Evolutionary conservation across 1,140 invertebrate genomes (phyloP).

Genomic region (Tetragonula clypearis): DNA sequence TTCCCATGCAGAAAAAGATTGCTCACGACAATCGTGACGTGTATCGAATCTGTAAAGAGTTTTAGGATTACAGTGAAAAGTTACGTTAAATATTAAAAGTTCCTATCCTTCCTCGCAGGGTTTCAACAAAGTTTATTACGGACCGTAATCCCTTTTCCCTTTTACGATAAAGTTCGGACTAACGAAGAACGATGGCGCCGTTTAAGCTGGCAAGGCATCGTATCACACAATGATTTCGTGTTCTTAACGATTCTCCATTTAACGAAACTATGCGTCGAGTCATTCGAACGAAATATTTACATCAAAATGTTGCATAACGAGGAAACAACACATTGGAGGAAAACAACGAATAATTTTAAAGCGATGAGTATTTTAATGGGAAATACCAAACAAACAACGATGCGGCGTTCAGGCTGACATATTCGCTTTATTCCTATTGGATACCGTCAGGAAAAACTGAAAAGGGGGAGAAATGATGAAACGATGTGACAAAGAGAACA

Average conservation of each 20-base stretch:
- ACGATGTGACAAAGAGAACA: too few relatives aligned
- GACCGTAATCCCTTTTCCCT: conserved; percentile 56
- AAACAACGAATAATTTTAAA: too few relatives aligned
- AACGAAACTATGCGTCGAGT: conserved; percentile 29
- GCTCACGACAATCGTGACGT: not conserved
- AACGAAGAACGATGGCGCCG: conserved; percentile 55
- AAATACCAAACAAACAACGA: too few relatives aligned
- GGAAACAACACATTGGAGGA: not conserved
- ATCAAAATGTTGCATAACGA: not conserved
- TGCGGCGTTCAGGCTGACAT: too few relatives aligned
- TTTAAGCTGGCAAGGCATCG: conserved; percentile 57
- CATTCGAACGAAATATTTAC: conserved; percentile 32
- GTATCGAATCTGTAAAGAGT: not conserved
- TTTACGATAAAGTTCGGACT: conserved; percentile 55
- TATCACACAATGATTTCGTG: conserved; percentile 53
- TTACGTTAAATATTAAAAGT: conserved; percentile 45
- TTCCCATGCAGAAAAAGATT: not conserved
- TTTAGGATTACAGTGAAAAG: conserved; percentile 2
- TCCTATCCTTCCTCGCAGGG: conserved; percentile 17
- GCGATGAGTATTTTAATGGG: too few relatives aligned
- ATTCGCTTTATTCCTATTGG: too few relatives aligned
- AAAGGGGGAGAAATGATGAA: too few relatives aligned
- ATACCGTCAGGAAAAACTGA: too few relatives aligned
- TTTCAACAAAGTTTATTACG: conserved; percentile 58
- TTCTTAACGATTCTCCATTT: conserved; percentile 40